phyloP scores from a whole-genome alignment of 2,797 vertebrate genomes.

The Varecia variegata region DNA sequence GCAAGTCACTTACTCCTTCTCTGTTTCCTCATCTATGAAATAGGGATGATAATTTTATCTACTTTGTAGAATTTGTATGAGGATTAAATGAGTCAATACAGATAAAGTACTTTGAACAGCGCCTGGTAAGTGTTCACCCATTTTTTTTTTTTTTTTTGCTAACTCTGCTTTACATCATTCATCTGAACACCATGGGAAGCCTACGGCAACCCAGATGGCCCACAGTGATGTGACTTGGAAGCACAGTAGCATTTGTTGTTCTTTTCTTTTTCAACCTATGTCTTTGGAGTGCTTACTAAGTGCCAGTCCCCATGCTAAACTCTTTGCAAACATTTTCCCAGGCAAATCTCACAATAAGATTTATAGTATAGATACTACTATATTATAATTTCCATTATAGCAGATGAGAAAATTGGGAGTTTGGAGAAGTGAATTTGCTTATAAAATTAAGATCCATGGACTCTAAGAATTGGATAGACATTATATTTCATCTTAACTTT shows the following conservation, averaged over 20 bases:
- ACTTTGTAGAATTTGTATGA: neutral
- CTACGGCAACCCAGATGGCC: slow-evolving; percentile 89
- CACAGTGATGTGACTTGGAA: slow-evolving; percentile 79
- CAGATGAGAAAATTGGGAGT: slow-evolving; percentile 1
- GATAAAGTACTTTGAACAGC: neutral
- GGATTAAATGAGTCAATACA: neutral
- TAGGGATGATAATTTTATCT: neutral
- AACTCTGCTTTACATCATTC: slow-evolving; percentile 90
- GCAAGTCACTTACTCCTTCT: neutral
- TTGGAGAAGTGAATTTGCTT: slow-evolving; percentile 24
- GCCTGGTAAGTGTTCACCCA: neutral
- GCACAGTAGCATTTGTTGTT: neutral
- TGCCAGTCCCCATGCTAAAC: neutral
- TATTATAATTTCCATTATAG: neutral
- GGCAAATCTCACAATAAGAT: neutral
- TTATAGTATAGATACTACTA: neutral
- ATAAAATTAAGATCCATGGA: neutral
- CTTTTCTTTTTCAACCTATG: neutral
- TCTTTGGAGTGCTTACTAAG: neutral
- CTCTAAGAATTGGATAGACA: neutral
- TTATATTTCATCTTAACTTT: neutral
- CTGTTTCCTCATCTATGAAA: neutral
- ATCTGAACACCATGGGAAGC: slow-evolving; percentile 88
- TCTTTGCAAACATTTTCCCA: neutral
- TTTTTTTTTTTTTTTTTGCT: too few relatives aligned